Percentiles rank a stretch among this genome's conserved stretches.
Conservation (phyloP, 1,140 invertebrate genomes). For the Temnothorax nylanderi region DNA sequence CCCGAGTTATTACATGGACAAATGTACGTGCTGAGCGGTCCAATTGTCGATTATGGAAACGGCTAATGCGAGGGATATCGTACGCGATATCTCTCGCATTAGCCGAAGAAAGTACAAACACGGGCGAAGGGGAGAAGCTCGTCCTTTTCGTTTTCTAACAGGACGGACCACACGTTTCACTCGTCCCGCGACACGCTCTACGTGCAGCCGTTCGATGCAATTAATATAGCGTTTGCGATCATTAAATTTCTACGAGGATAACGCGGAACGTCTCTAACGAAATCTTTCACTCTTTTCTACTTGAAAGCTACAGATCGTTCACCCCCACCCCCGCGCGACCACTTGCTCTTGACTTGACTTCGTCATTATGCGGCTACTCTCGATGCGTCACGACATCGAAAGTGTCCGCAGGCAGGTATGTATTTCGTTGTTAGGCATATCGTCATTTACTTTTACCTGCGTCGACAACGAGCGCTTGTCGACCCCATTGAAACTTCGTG, state of each 20-base stretch:
- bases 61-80: constrained; percentile 20
- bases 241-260: constrained; percentile 58
- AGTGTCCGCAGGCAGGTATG: constrained; percentile 2
- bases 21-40: background rate
- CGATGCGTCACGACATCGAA: constrained; percentile 52
- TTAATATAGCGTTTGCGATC: constrained; percentile 57
- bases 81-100: constrained; percentile 30
- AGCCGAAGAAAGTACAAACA: constrained; percentile 40
- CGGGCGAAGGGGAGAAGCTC: background rate
- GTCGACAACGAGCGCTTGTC: background rate
- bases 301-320: constrained; percentile 7
- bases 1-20: background rate
- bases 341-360: constrained; percentile 25
- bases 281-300: constrained; percentile 31
- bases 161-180: constrained; percentile 31
- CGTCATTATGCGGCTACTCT: constrained; percentile 45
- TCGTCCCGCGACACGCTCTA: constrained; percentile 33
- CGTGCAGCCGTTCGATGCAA: constrained; percentile 20
- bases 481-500: background rate
- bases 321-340: background rate
- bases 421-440: constrained; percentile 20
- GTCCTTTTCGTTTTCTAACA: constrained; percentile 38
- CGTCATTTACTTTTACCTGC: constrained; percentile 50
- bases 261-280: constrained; percentile 17
- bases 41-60: constrained; percentile 48